Conservation (phyloP, 2,888 invertebrate species). For the Kuschelorhynchus macadamiae region DNA sequence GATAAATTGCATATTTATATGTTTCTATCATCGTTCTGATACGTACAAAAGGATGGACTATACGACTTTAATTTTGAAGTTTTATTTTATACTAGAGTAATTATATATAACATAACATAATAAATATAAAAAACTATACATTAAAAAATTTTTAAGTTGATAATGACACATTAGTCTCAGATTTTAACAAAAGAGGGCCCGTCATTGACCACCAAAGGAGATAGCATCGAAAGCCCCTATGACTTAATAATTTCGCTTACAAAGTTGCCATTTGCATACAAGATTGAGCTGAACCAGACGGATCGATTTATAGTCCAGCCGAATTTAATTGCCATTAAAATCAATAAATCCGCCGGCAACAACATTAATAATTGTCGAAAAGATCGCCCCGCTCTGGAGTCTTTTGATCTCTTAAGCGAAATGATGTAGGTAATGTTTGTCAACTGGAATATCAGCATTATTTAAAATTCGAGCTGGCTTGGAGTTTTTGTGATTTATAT, state of each 20-base stretch:
- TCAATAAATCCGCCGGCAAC: conserved; percentile 37
- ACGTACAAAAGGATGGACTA: no score
- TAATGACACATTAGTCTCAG: no score
- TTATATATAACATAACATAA: no score
- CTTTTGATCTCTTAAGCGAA: conserved; percentile 20
- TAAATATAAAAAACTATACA: no score
- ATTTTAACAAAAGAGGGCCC: no score
- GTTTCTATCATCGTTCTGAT: no score
- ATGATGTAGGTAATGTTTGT: conserved; percentile 22
- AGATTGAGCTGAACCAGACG: conserved; percentile 18
- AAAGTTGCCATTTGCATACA: conserved; percentile 22
- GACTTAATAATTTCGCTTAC: conserved; percentile 14
- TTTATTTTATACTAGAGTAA: no score
- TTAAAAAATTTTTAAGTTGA: no score
- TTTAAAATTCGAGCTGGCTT: neutral
- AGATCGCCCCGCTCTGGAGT: conserved; percentile 1
- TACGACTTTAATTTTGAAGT: no score
- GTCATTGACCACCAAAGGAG: neutral
- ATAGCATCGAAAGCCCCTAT: conserved; percentile 18
- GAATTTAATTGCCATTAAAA: conserved; percentile 44
- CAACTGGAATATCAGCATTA: conserved; percentile 18
- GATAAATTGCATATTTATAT: no score
- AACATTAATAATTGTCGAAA: conserved; percentile 31
- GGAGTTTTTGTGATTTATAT: no score
- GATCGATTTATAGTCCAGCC: conserved; percentile 35